These are phyloP conservation scores for Sylvilagus floridanus DNA, from an alignment of 2,797 vertebrate genomes.

Conservation along the genomic window DNA sequence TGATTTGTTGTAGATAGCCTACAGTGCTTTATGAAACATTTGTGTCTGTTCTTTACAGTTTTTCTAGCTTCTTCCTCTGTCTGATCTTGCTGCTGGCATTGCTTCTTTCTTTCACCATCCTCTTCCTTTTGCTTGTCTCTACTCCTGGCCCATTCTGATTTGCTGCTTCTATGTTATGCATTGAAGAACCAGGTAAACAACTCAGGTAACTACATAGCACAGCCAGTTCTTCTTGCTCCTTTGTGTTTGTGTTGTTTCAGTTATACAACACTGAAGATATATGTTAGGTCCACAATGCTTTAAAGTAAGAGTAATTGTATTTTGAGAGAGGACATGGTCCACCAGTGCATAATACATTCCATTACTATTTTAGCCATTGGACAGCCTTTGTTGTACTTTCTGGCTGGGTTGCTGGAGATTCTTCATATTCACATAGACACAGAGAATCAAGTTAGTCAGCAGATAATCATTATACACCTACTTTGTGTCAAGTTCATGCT, in stretches of 20 bases:
- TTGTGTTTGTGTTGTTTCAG: neutral
- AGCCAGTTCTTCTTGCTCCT: neutral
- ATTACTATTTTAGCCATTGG: neutral
- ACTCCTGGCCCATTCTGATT: neutral
- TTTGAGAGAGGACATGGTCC: neutral
- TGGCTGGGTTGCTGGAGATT: neutral
- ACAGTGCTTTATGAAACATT: neutral
- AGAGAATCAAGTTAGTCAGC: neutral
- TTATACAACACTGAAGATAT: neutral
- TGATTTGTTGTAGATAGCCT: constrained; percentile 21
- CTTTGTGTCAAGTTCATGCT: neutral
- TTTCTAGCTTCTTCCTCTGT: neutral
- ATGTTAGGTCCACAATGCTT: neutral
- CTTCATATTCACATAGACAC: neutral
- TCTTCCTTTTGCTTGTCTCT: neutral
- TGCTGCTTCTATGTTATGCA: neutral
- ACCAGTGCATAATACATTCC: neutral
- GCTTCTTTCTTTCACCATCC: neutral
- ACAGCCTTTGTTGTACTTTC: neutral
- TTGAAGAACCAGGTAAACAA: neutral
- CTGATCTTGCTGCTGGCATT: neutral
- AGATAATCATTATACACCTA: neutral
- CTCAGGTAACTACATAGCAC: neutral
- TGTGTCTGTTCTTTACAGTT: neutral
- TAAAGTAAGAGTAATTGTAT: constrained; percentile 17